These are phyloP conservation scores for Brachyhypopomus gauderio DNA, from an alignment of 2,113 vertebrate species.

Conservation along the genomic window DNA sequence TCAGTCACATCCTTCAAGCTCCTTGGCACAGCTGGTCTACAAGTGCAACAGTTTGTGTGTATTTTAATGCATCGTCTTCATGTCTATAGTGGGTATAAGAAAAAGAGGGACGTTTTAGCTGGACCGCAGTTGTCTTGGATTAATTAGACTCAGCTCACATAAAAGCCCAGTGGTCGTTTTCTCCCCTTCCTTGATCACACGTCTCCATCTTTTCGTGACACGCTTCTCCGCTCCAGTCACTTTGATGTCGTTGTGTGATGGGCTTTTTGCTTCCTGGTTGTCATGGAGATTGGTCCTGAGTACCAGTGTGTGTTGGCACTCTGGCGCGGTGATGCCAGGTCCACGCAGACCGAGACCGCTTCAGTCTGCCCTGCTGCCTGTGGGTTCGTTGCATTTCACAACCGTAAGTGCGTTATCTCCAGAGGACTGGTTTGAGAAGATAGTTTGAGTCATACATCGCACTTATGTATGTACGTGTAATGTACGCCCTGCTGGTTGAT, in stretches of 20 bases:
- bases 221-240: slow-evolving; percentile 27
- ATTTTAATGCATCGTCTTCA: no score
- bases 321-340: not conserved
- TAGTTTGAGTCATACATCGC: no score
- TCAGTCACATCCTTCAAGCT: no score
- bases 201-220: slow-evolving; percentile 33
- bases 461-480: no score
- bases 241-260: slow-evolving; percentile 47
- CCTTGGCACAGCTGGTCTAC: no score
- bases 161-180: not conserved
- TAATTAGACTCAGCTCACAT: slow-evolving; percentile 2
- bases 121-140: not conserved
- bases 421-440: no score
- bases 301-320: not conserved
- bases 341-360: not conserved
- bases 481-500: no score
- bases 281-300: slow-evolving; percentile 32
- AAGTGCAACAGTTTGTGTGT: no score
- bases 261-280: slow-evolving; percentile 46
- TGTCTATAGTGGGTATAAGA: no score
- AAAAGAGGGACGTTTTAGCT: no score
- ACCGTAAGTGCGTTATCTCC: no score
- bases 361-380: not conserved
- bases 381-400: no score
- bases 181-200: not conserved